Base-by-base conservation (phyloP, 2,113 vertebrate species). In the Euleptes europaea region DNA sequence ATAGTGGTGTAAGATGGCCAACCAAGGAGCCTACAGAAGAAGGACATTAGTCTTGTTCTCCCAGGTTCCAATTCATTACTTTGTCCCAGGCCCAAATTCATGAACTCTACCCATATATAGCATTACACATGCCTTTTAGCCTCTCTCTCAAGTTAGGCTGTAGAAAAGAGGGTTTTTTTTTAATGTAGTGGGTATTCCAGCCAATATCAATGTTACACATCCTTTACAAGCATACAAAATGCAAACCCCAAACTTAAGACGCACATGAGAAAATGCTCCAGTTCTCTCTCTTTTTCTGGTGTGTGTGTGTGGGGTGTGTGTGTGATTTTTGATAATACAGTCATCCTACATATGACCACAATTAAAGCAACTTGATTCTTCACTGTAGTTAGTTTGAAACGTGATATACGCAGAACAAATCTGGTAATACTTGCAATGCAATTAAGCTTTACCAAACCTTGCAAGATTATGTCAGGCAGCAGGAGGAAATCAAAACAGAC, bases 401-500 rank as follows among this genome's bases (percentile, higher is more conserved):
- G 88, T 65, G 60, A 70, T 51, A 88, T 67, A 28, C 38, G 82
- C 19, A 85, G 69, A 42, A 21, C 31, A 3, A 82, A 88, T 84
- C 70, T 88, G 85, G 88, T 84, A 77, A 65, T 88, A 89, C 65
- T 80, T 86, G 86, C 57, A 82, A 51, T 31, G 84, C 87, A 90
- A 84, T 92, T 89, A 91, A 93, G 85, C 60, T 85, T 90, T 82
- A 84, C 63, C 70, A 67, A 83, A 86, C 89, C 78, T 88, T 83
- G 47, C 84, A 47, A 63, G 85, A 69, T 67, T 66, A 83, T 78
- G 77, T 71, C 90, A 91, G 86, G 81, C 88, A 91, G 84, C 90
- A 94, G 82, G 73, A 94, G 77, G 77, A 88, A 92, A 89, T 89
- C 78, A 84, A 82, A 71, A 77, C 69, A 91, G 66, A 85, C 79